phyloP scores from a whole-genome alignment of 2,113 vertebrate species.

The Callipepla californica region DNA sequence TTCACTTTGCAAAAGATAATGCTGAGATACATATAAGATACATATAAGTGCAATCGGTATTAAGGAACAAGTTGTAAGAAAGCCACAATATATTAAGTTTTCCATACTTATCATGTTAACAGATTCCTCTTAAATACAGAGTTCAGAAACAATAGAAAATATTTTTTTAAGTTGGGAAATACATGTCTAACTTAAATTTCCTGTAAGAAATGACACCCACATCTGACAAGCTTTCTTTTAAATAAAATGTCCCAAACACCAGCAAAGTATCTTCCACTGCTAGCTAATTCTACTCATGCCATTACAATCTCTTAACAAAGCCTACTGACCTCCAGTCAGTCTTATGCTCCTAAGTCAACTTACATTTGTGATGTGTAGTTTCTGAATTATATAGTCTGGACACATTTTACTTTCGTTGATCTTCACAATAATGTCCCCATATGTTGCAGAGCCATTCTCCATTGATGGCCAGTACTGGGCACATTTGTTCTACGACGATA shows the following conservation, averaged over 20 bases:
- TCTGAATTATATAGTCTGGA: conserved; percentile 93
- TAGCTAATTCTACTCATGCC: not conserved
- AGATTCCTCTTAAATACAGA: not conserved
- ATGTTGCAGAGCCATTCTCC: conserved; percentile 81
- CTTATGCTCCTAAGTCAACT: conserved; percentile 57
- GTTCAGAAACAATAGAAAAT: not conserved
- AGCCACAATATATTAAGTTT: not conserved
- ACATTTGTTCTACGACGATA: conserved; percentile 87
- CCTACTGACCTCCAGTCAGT: not conserved
- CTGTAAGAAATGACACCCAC: not conserved
- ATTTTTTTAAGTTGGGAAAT: not conserved
- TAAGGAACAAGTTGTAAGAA: not conserved
- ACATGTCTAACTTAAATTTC: not conserved
- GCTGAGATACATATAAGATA: not conserved
- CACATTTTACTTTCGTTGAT: conserved; percentile 83
- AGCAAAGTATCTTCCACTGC: not conserved
- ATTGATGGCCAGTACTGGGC: conserved; percentile 93
- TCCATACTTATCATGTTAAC: not conserved
- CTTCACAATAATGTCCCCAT: conserved; percentile 88
- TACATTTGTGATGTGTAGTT: conserved; percentile 86
- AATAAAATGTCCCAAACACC: not conserved
- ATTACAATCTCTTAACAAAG: not conserved
- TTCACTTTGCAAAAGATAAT: not conserved
- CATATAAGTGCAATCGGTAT: not conserved
- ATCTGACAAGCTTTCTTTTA: not conserved